Percentiles rank a stretch among this genome's conserved stretches.
Evolutionary conservation across 1,140 invertebrate species (phyloP).

Genomic region (Drosophila neocordata): DNA sequence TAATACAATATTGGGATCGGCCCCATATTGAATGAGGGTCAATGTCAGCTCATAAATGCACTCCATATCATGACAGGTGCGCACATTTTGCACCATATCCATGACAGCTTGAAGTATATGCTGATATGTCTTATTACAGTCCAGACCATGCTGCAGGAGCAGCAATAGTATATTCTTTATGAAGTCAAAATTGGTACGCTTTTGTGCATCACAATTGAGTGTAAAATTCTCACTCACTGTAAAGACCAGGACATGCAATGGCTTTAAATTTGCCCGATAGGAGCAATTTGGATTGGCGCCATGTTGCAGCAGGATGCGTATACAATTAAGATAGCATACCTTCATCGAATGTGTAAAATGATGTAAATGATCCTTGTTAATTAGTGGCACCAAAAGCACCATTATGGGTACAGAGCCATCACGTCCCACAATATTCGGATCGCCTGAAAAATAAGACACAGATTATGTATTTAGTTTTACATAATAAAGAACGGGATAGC

Average conservation of each 20-base stretch:
- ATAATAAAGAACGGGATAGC: no score
- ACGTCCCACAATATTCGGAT: constrained; percentile 88
- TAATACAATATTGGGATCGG: constrained; percentile 86
- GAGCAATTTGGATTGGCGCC: constrained; percentile 90
- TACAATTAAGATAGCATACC: constrained; percentile 89
- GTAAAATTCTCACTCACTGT: constrained; percentile 89
- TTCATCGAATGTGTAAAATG: constrained; percentile 90
- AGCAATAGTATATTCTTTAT: constrained; percentile 87
- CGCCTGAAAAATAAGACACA: constrained; percentile 81
- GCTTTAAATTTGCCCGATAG: constrained; percentile 88
- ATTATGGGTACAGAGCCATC: constrained; percentile 89
- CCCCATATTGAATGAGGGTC: constrained; percentile 87
- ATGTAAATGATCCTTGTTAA: constrained; percentile 89
- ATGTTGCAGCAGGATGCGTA: constrained; percentile 87
- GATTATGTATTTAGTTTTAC: no score
- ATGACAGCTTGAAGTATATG: constrained; percentile 88
- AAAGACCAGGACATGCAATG: constrained; percentile 89
- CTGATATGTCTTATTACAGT: constrained; percentile 87
- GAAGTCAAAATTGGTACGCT: constrained; percentile 87
- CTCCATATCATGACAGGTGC: constrained; percentile 86
- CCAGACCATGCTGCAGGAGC: constrained; percentile 87
- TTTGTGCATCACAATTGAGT: constrained; percentile 86
- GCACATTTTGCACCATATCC: constrained; percentile 89
- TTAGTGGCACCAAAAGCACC: constrained; percentile 89
- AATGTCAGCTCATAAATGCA: constrained; percentile 88